Evolutionary conservation across 2,113 vertebrate species (phyloP).

Genomic region (Antechinus stuartii): DNA sequence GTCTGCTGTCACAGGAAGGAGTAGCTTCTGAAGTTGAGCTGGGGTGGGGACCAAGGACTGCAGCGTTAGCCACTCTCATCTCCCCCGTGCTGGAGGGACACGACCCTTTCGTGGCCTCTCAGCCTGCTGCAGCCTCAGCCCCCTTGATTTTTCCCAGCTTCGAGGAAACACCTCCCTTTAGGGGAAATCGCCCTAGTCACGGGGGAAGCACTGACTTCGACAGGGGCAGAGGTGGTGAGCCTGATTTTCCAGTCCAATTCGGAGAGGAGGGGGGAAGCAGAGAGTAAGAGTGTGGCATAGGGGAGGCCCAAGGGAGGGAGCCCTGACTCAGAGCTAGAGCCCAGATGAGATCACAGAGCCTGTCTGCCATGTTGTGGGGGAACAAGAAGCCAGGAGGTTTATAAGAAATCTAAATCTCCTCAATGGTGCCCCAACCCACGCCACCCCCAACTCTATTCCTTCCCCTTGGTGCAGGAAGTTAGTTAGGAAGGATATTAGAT

Average conservation of each 20-base stretch:
- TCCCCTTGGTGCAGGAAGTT: constrained; percentile 1
- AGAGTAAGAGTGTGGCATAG: constrained; percentile 78
- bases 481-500: background rate
- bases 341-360: constrained; percentile 15
- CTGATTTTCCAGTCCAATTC: constrained; percentile 85
- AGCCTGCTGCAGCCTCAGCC: constrained; percentile 50
- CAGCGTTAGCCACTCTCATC: background rate
- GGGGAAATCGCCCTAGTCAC: constrained; percentile 82
- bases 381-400: constrained; percentile 80
- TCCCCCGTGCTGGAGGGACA: rapidly evolving
- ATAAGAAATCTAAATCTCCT: constrained; percentile 80
- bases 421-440: constrained; percentile 48
- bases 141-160: constrained; percentile 77
- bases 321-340: constrained; percentile 80
- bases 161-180: constrained; percentile 84
- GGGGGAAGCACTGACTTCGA: constrained; percentile 76
- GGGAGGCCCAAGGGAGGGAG: constrained; percentile 74
- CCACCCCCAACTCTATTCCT: constrained; percentile 27
- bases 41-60: constrained; percentile 31
- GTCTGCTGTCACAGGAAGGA: background rate
- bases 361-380: constrained; percentile 64
- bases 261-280: constrained; percentile 72
- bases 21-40: constrained; percentile 4
- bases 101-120: constrained; percentile 52
- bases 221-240: constrained; percentile 74